phyloP scores from a whole-genome alignment of 2,797 vertebrate genomes.

The Sebastes trivittatus region DNA sequence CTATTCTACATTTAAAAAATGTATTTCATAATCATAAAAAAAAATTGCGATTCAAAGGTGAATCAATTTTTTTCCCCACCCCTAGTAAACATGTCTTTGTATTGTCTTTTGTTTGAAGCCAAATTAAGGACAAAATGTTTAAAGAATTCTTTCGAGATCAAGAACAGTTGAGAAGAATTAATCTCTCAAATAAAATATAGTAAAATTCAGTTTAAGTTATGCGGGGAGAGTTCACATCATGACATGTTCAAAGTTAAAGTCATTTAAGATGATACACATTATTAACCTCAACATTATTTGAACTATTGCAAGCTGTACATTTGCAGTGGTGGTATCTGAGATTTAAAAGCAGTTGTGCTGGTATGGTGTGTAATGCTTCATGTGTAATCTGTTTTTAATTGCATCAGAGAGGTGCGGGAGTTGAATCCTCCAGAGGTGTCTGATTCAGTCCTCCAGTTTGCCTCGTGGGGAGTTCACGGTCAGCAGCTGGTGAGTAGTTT shows the following conservation, averaged over 20 bases:
- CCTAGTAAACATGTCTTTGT: not conserved
- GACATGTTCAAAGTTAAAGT: not conserved
- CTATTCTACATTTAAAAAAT: too few relatives aligned
- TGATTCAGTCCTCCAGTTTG: constrained; percentile 81
- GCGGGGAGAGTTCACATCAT: too few relatives aligned
- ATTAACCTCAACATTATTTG: not conserved
- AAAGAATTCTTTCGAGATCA: not conserved
- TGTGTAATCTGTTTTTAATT: not conserved
- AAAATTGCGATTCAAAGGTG: too few relatives aligned
- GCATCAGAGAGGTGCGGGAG: constrained; percentile 78
- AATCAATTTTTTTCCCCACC: too few relatives aligned
- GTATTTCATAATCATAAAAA: too few relatives aligned
- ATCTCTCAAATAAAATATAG: not conserved
- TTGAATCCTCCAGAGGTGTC: constrained; percentile 84
- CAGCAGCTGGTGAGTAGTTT: constrained; percentile 80
- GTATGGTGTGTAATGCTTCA: not conserved
- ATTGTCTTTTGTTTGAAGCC: not conserved
- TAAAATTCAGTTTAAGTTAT: not conserved
- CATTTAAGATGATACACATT: not conserved
- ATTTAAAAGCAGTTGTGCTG: not conserved
- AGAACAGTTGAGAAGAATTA: not conserved
- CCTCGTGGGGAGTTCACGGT: constrained; percentile 79
- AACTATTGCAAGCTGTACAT: not conserved
- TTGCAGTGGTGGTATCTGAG: not conserved
- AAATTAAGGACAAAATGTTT: not conserved